Conservation (phyloP, 2,797 vertebrate species). For the Nothura maculosa region DNA sequence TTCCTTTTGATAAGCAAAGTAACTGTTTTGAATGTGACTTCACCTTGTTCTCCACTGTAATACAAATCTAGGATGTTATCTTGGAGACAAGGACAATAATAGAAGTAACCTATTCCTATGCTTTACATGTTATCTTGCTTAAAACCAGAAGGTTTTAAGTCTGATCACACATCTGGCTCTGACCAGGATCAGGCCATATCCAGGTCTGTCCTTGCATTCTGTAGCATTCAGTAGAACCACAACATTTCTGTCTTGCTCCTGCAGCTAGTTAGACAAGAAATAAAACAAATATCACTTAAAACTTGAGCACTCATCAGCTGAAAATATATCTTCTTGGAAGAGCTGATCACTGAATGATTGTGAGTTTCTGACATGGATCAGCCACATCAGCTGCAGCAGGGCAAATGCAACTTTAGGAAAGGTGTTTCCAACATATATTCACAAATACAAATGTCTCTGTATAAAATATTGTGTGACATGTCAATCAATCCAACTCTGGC, state of each 20-base stretch:
- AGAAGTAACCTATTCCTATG: conserved; percentile 24
- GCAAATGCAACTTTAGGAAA: not conserved
- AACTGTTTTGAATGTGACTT: conserved; percentile 65
- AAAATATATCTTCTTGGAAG: not conserved
- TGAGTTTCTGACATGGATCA: not conserved
- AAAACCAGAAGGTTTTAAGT: conserved; percentile 19
- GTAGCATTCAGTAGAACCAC: not conserved
- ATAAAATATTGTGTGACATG: not conserved
- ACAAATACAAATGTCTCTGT: not conserved
- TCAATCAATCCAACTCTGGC: not conserved
- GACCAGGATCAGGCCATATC: not conserved
- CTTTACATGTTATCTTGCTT: conserved; percentile 27
- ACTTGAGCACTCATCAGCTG: rapidly evolving
- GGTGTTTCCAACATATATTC: not conserved
- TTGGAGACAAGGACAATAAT: conserved; percentile 50
- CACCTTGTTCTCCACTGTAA: conserved; percentile 16
- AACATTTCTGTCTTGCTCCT: not conserved
- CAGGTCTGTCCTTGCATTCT: not conserved
- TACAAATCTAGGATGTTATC: conserved; percentile 29
- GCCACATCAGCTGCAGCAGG: not conserved
- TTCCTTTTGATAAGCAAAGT: conserved; percentile 69
- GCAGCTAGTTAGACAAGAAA: not conserved
- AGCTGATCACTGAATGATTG: not conserved
- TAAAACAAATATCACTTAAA: not conserved
- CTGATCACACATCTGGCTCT: conserved; percentile 23